A percentile compares a stretch with the other conserved stretches of the same genome.
Evolutionary conservation across 2,888 invertebrate genomes (phyloP).

Genomic region (Frankliniella fusca): DNA sequence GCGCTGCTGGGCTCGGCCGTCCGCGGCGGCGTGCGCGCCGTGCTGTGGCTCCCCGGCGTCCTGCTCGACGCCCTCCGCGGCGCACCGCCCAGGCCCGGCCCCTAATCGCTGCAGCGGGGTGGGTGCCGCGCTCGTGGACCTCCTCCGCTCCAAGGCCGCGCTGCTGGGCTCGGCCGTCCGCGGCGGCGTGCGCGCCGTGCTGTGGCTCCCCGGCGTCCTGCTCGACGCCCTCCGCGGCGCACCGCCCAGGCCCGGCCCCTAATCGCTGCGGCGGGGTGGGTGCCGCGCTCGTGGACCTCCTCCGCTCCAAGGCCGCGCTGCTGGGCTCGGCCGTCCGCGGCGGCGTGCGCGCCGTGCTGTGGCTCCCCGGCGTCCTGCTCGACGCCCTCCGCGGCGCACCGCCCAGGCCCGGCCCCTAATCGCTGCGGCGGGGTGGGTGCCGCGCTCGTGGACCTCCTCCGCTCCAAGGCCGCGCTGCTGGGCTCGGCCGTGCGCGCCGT

Average conservation of each 20-base stretch:
- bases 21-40: not conserved
- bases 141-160: not conserved
- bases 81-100: not conserved
- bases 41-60: slow-evolving; percentile 1
- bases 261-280: not conserved
- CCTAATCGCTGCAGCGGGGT: not conserved
- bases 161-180: not conserved
- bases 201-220: not conserved
- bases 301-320: not conserved
- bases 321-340: not conserved
- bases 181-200: not conserved
- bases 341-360: not conserved
- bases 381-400: not conserved
- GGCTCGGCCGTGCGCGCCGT: not conserved
- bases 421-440: not conserved
- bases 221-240: not conserved
- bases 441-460: not conserved
- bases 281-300: not conserved
- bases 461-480: not conserved
- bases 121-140: not conserved
- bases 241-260: not conserved
- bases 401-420: not conserved
- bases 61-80: not conserved
- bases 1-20: not conserved
- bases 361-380: not conserved